Conservation (phyloP, 2,113 vertebrate genomes). For the Paralichthys olivaceus region DNA sequence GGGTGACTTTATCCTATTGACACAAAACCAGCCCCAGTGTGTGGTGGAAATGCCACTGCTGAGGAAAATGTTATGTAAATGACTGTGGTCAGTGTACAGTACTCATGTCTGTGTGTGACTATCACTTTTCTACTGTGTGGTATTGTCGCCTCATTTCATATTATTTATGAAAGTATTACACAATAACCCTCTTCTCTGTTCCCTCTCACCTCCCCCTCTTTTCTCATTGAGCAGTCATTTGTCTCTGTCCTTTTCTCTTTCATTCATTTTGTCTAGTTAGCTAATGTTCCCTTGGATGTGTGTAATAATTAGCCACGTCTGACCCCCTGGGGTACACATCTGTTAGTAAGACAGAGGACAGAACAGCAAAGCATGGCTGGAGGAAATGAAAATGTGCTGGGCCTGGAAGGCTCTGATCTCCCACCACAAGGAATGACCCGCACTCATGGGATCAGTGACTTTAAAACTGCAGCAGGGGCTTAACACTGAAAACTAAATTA, state of each 20-base stretch:
- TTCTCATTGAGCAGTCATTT: conserved; percentile 22
- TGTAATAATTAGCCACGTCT: conserved; percentile 65
- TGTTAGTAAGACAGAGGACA: conserved; percentile 37
- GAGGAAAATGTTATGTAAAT: conserved; percentile 59
- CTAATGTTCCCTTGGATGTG: conserved; percentile 40
- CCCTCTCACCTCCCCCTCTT: background rate
- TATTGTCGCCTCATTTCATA: background rate
- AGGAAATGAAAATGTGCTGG: conserved; percentile 34
- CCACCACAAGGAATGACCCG: background rate
- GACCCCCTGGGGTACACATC: conserved; percentile 59
- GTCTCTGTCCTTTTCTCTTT: conserved; percentile 23
- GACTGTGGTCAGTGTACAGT: conserved; percentile 28
- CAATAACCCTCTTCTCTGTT: background rate
- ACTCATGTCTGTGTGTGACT: background rate
- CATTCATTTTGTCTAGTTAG: conserved; percentile 34
- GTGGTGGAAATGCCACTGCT: conserved; percentile 70
- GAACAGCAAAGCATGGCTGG: conserved; percentile 22
- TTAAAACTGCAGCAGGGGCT: background rate
- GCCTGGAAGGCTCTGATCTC: background rate
- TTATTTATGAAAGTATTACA: conserved; percentile 4
- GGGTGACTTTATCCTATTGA: conserved; percentile 71
- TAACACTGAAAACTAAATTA: background rate
- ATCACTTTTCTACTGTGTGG: background rate
- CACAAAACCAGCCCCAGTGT: conserved; percentile 67
- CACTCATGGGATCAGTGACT: background rate